Evolutionary conservation across 2,113 vertebrate species (phyloP), one percentile per base, ranked within the genome.

Genomic region (Rhabdomys dilectus): DNA sequence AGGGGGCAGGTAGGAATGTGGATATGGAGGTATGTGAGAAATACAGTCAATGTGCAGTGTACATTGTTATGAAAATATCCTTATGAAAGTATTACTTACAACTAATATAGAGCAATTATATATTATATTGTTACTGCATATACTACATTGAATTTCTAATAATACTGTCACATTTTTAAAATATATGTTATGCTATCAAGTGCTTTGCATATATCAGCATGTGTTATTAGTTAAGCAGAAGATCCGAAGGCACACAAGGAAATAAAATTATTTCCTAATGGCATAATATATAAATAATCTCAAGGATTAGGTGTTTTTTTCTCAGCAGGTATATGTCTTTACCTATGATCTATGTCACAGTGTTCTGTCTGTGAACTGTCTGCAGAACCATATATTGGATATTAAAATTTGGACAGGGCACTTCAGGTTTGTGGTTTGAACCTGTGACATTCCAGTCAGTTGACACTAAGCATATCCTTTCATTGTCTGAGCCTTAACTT

Each of bases 261-360:
- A 88, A 15, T 42, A 51, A 85, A 85, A 84, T 80, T n/a, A 89
- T 94, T 88, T 93, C 21, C 31, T 80, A 82, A 60, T 77, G 3
- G 53, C 36, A 51, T 73, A 72, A 66, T 78, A 10, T 58, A 66
- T 29, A 94, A 72, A 36, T 90, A 58, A 88, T 75, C 36, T 94
- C 76, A 17, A 29, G 17, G 5, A 3, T 92, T 58, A 56, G 16
- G 8, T 51, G 7, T 64, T 29, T 73, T 93, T 94, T 94, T 84
- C 10, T 66, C 21, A 53, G 51, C n/a, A 94, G 84, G 29, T 24
- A 34, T 77, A 89, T 53, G 42, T 75, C 2, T 0, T 42, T 75
- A 88, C 13, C 36, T 48, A 75, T 64, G 22, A 88, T 11, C 5
- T 19, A 60, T 36, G 10, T 80, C 64, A 77, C 7, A 60, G 80